Percentiles rank a stretch among this genome's conserved stretches.
phyloP scores from a whole-genome alignment of 2,113 vertebrate species.

The Melierax canorus region DNA sequence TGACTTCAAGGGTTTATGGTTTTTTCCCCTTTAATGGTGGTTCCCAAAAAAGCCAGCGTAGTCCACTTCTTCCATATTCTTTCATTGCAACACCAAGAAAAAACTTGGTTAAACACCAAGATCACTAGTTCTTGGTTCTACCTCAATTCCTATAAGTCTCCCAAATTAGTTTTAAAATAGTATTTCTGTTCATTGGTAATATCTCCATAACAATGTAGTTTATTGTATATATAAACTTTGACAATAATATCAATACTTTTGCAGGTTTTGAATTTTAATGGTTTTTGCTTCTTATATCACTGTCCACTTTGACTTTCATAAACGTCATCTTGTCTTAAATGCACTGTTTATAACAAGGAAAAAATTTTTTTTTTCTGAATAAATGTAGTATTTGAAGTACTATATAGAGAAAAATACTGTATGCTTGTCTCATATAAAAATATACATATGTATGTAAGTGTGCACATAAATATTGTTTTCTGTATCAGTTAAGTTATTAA shows the following conservation, averaged over 20 bases:
- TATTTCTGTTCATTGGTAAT: background rate
- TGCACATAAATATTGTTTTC: background rate
- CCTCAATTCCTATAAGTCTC: background rate
- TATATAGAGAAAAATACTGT: background rate
- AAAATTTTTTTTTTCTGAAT: background rate
- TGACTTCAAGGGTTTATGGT: background rate
- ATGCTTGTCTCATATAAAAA: background rate
- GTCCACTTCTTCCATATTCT: background rate
- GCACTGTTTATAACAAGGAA: background rate
- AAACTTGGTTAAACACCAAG: background rate
- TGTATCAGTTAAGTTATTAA: background rate
- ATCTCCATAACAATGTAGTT: background rate
- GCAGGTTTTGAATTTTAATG: background rate
- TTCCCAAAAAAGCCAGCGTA: background rate
- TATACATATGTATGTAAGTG: background rate
- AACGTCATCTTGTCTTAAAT: background rate
- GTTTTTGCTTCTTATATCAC: background rate
- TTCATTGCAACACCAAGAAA: background rate
- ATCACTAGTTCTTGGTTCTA: background rate
- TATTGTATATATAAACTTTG: background rate
- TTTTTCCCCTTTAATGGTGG: background rate
- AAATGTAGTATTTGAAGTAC: background rate
- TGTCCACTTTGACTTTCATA: background rate
- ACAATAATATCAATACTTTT: background rate
- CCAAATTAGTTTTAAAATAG: background rate